Conservation (phyloP, 2,113 vertebrate genomes). For the Harpagus bidentatus region DNA sequence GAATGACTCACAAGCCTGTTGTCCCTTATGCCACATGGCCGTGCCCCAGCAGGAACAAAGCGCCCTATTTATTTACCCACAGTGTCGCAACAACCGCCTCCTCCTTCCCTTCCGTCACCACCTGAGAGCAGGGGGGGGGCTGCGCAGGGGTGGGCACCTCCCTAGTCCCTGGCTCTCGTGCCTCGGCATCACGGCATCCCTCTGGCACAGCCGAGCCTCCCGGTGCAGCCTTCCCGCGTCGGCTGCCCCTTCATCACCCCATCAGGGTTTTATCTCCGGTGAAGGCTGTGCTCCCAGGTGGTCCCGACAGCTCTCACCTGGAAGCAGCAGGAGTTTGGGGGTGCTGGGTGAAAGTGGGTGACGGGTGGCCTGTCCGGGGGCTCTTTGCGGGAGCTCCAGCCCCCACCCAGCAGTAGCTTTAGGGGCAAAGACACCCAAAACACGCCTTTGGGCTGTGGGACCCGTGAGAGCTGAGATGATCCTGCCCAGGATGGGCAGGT, state of each 20-base stretch:
- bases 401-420: rapidly evolving
- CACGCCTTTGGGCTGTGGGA: background rate
- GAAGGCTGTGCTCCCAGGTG: background rate
- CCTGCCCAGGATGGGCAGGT: background rate
- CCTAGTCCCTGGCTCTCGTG: background rate
- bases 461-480: rapidly evolving
- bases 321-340: rapidly evolving
- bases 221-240: rapidly evolving
- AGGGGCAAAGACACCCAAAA: background rate
- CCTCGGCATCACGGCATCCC: rapidly evolving
- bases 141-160: background rate
- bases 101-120: background rate
- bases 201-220: background rate
- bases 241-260: background rate
- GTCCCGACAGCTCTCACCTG: background rate
- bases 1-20: background rate
- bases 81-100: background rate
- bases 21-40: background rate
- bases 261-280: no score
- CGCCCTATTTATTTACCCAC: background rate
- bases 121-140: no score
- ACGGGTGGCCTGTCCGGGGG: background rate
- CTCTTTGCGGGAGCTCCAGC: background rate
- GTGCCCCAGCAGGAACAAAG: slow-evolving; percentile 7
- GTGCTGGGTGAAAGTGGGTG: background rate